phyloP scores from a whole-genome alignment of 2,797 vertebrate species.

The Ciconia nigra region DNA sequence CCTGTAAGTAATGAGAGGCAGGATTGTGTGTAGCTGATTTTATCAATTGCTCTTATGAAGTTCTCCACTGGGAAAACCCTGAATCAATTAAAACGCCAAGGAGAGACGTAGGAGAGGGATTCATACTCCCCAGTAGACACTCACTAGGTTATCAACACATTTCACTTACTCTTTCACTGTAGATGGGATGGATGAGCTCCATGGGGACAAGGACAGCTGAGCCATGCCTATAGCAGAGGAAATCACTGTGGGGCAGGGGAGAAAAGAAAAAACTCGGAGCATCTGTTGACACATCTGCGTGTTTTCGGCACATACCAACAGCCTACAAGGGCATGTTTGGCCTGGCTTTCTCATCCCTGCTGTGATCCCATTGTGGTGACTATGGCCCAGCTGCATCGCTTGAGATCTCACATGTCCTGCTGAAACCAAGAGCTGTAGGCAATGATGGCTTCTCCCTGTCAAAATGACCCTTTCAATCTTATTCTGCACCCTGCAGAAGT shows the following conservation, averaged over 20 bases:
- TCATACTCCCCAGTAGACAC: neutral
- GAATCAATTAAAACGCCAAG: constrained; percentile 53
- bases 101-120: constrained; percentile 17
- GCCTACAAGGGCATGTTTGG: neutral
- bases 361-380: neutral
- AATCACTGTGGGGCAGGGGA: neutral
- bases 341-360: neutral
- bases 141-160: neutral
- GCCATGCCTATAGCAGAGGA: neutral
- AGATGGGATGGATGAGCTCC: neutral
- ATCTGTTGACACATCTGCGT: neutral
- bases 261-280: neutral
- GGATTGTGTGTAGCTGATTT: constrained; percentile 18
- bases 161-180: neutral
- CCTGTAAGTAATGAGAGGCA: constrained; percentile 42
- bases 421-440: neutral
- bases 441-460: neutral
- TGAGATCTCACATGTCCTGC: neutral
- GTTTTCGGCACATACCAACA: neutral
- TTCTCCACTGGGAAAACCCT: constrained; percentile 43
- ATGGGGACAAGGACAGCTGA: neutral
- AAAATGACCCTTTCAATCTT: neutral
- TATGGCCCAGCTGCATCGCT: neutral
- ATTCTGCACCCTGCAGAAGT: neutral
- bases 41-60: constrained; percentile 40